These are phyloP conservation scores for Plectropomus leopardus DNA, from an alignment of 2,113 vertebrate genomes.

Conservation along the genomic window DNA sequence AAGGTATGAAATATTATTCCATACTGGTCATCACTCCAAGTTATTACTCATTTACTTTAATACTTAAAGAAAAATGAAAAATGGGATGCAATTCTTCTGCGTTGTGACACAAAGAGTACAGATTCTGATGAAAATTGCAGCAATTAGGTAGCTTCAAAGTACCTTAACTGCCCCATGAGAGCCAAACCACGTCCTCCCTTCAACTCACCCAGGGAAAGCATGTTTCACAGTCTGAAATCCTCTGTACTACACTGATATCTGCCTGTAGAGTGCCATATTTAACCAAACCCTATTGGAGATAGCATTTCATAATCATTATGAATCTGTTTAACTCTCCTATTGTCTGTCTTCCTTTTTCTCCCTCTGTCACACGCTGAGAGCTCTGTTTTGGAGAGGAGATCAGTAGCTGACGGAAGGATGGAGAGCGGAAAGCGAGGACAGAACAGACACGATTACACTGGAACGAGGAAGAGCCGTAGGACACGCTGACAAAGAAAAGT, in stretches of 20 bases:
- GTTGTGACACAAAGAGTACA: not conserved
- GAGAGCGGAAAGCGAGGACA: not conserved
- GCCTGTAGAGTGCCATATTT: not conserved
- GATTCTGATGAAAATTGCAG: not conserved
- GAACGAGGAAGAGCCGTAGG: not conserved
- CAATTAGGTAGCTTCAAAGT: not conserved
- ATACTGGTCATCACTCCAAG: no score
- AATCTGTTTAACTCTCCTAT: not conserved
- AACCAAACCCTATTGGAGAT: not conserved
- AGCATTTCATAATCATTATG: not conserved
- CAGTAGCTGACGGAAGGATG: conserved; percentile 1
- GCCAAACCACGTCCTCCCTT: not conserved
- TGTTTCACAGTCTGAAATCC: not conserved
- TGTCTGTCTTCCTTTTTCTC: not conserved
- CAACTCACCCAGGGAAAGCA: not conserved
- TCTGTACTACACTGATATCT: not conserved
- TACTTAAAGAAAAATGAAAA: not conserved
- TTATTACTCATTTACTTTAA: not conserved
- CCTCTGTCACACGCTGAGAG: not conserved
- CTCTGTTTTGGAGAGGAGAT: conserved; percentile 21
- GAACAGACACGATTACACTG: conserved; percentile 22
- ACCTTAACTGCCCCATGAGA: not conserved
- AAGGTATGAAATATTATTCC: no score
- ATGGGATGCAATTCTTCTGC: not conserved
- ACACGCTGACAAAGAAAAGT: not conserved